These are phyloP conservation scores for Ivindomyrus marchei DNA, from an alignment of 2,113 vertebrate species.

Conservation along the genomic window DNA sequence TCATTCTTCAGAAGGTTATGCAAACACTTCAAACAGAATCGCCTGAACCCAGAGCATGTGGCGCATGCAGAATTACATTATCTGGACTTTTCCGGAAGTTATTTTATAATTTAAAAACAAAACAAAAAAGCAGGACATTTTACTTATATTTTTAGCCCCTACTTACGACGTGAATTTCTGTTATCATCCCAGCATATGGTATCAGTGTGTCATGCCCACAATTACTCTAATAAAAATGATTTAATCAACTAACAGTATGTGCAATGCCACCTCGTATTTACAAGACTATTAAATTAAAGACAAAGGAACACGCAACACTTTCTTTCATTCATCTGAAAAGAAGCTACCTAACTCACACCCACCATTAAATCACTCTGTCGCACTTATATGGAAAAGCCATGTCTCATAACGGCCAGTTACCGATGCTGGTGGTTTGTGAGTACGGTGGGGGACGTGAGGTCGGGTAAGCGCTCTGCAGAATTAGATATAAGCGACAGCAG, in stretches of 20 bases:
- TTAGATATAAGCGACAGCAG: too few relatives aligned
- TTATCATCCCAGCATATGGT: neutral
- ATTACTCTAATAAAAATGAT: neutral
- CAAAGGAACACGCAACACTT: neutral
- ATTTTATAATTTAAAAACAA: neutral
- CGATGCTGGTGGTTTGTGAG: neutral
- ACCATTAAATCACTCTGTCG: neutral
- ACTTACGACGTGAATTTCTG: neutral
- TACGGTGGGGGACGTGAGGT: too few relatives aligned
- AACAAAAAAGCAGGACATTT: neutral
- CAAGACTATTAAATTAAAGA: neutral
- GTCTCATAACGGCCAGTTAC: neutral
- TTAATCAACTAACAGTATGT: neutral
- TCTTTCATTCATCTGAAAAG: neutral
- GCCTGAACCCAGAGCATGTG: neutral
- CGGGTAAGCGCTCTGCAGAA: too few relatives aligned
- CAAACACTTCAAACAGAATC: neutral
- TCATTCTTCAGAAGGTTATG: neutral
- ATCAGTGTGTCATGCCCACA: neutral
- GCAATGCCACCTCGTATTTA: neutral
- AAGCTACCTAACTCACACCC: neutral
- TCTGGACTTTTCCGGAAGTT: neutral
- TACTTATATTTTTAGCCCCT: neutral
- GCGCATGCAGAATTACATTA: neutral
- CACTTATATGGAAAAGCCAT: neutral